These are phyloP conservation scores for Morus bassanus DNA, from an alignment of 2,797 vertebrate genomes.

Conservation along the genomic window DNA sequence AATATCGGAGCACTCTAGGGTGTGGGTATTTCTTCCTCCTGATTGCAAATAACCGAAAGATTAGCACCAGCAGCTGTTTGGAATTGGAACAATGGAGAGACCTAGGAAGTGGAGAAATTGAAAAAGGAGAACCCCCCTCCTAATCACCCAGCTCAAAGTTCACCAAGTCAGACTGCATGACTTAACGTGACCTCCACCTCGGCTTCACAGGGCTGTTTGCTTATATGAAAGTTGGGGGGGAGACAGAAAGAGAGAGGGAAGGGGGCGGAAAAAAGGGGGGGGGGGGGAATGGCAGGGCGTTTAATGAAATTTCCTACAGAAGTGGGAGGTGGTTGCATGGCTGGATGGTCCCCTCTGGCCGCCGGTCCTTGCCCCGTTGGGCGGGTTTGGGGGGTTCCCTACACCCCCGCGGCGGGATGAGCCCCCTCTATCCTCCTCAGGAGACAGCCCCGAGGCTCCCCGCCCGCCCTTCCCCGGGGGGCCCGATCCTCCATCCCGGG, in stretches of 20 bases:
- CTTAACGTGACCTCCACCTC: conserved; percentile 51
- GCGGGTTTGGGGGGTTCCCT: neutral
- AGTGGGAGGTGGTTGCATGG: neutral
- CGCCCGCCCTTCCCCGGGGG: neutral
- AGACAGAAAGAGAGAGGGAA: neutral
- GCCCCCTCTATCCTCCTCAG: neutral
- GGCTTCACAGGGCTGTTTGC: neutral
- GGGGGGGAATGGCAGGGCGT: neutral
- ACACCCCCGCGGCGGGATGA: neutral
- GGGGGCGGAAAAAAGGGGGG: no score
- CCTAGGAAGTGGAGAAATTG: conserved; percentile 76
- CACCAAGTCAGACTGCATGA: conserved; percentile 61
- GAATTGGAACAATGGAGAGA: conserved; percentile 75
- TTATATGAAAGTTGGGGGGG: neutral
- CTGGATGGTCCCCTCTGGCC: neutral
- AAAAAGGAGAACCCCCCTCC: conserved; percentile 54
- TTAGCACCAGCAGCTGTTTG: conserved; percentile 76
- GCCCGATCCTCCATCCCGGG: neutral
- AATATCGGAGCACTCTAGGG: conserved; percentile 55
- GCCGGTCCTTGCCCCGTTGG: neutral
- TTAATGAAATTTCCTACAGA: conserved; percentile 43
- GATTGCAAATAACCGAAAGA: conserved; percentile 75
- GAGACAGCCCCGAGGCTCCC: neutral
- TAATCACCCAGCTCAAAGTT: conserved; percentile 70
- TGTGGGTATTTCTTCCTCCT: conserved; percentile 68